Base-by-base conservation (phyloP, 2,888 invertebrate genomes). In the Axea sp. region DNA sequence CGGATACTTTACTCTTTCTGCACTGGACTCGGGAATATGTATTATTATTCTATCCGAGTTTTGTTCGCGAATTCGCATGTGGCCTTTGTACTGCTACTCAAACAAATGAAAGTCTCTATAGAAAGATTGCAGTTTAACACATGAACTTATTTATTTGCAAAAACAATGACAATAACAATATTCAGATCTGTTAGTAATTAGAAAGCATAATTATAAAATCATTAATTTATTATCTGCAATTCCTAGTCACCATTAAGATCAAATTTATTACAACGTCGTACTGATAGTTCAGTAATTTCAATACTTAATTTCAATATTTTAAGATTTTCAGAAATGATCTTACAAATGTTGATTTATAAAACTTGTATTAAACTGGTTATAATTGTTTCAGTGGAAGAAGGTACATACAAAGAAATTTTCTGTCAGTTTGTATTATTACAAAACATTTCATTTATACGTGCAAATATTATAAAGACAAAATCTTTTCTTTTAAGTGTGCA, bases 21-120 rank as follows among this genome's bases (percentile, higher is more conserved):
- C 86, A 86, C 37, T 86, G 85, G 81, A 86, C 85, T 2, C 80
- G 82, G 62, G 81, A 85, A 59, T 85, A 87, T 76, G 68, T 84
- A 43, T 76, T 87, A 49, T 26, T 87, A 7, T 83, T 85, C 60
- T 86, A 84, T 60, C 86, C 87, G 2, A 86, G 81, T 62, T 84
- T 84, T 65, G 76, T 86, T 47, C 78, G 83, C 74, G 85, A 86
- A 78, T 85, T 81, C 67, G 80, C 83, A 0, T 86, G 87, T 73
- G 87, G 87, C 30, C 76, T 85, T 45, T 87, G 87, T 47, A 80
- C 83, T 28, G 71, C 79, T 37, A 69, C 57, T 31, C 26, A 45
- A n/a, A 73, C 74, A 12, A 37, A 45, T 17, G 45, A 73, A 15
- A 35, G 15, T 35, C 49, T 78, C 30, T 76, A 78, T 22, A 45